phyloP scores from a whole-genome alignment of 2,113 vertebrate species.

The Tapirus terrestris region DNA sequence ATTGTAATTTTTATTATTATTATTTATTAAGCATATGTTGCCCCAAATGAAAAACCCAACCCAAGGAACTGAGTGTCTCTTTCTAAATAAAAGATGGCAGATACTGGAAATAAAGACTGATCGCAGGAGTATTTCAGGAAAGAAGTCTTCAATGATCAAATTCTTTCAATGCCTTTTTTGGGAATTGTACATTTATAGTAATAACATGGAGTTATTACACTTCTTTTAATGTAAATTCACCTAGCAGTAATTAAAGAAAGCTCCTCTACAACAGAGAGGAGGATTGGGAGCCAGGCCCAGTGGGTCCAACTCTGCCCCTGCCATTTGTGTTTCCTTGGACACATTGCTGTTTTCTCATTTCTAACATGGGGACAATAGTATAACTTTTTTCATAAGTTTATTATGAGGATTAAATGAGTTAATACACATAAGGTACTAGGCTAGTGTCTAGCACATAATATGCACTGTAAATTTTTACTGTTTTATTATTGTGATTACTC shows the following conservation, averaged over 20 bases:
- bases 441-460: neutral
- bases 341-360: neutral
- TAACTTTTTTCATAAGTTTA: neutral
- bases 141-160: neutral
- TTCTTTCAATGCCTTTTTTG: neutral
- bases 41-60: neutral
- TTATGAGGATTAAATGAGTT: neutral
- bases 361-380: neutral
- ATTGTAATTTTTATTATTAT: neutral
- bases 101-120: neutral
- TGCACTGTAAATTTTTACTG: neutral
- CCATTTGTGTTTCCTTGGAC: neutral
- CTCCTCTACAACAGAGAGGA: neutral
- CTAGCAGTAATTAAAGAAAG: neutral
- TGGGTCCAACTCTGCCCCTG: too few species aligned
- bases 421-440: neutral
- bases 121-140: neutral
- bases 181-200: neutral
- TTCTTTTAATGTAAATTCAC: neutral
- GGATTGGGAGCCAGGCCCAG: neutral
- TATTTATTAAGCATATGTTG: neutral
- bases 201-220: neutral
- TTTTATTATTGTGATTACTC: neutral
- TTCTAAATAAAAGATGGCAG: neutral
- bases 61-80: neutral